Conservation (phyloP, 2,797 vertebrate species). For the Chelidonichthys spinosus region DNA sequence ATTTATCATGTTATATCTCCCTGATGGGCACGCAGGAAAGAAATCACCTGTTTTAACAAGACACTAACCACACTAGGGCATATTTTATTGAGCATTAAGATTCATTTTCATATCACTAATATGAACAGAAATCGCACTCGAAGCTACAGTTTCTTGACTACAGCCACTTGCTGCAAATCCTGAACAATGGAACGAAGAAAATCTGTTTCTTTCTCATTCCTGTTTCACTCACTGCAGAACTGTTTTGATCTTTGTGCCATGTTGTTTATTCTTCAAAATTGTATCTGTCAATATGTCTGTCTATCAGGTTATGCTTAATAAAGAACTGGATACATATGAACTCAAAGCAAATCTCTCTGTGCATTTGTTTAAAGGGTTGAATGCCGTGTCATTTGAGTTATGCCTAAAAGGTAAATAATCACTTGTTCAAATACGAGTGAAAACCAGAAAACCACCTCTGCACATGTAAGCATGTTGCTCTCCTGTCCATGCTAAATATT, state of each 20-base stretch:
- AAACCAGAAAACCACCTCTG: background rate
- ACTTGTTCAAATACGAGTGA: background rate
- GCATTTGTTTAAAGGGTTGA: constrained; percentile 20
- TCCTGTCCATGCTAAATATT: constrained; percentile 15
- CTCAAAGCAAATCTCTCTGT: constrained; percentile 30
- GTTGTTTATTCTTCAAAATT: constrained; percentile 43
- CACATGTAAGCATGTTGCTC: background rate
- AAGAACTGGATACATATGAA: constrained; percentile 58
- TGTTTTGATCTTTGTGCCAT: constrained; percentile 47
- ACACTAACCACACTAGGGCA: constrained; percentile 25
- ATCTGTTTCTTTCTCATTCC: constrained; percentile 47
- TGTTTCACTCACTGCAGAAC: constrained; percentile 42
- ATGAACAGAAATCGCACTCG: constrained; percentile 17
- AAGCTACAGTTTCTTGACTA: constrained; percentile 35
- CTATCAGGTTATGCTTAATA: constrained; percentile 61
- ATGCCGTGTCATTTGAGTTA: background rate
- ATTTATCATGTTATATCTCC: constrained; percentile 27
- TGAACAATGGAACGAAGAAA: constrained; percentile 16
- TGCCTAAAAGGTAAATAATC: background rate
- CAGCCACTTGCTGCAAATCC: constrained; percentile 27
- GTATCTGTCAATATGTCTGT: constrained; percentile 52
- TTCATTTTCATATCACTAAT: constrained; percentile 33
- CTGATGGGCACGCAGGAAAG: constrained; percentile 21
- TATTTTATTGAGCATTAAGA: constrained; percentile 16
- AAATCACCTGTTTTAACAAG: constrained; percentile 26